phyloP scores from a whole-genome alignment of 2,797 vertebrate species.

The Philypnodon macrostomus region DNA sequence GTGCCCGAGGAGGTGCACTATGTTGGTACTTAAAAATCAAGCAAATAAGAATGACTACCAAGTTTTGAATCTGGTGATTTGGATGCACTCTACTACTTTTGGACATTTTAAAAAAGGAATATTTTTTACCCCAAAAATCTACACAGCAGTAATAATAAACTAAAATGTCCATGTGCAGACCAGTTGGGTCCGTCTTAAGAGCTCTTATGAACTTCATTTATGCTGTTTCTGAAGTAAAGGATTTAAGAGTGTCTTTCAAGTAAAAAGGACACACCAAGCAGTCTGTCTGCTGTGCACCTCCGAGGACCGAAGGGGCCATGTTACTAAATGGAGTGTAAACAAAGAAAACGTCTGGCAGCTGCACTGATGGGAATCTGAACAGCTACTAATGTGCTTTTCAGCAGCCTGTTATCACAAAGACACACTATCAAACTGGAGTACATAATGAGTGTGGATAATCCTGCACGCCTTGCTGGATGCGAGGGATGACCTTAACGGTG shows the following conservation, averaged over 20 bases:
- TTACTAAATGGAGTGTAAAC: constrained; percentile 55
- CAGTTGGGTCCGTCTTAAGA: not conserved
- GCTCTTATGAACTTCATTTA: not conserved
- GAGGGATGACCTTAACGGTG: constrained; percentile 35
- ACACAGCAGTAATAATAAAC: not conserved
- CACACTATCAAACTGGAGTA: constrained; percentile 54
- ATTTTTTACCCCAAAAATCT: not conserved
- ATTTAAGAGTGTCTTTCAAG: constrained; percentile 1
- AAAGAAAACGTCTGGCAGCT: constrained; percentile 51
- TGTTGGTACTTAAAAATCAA: not conserved
- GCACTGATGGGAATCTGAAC: constrained; percentile 64
- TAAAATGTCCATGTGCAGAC: not conserved
- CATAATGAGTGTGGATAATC: constrained; percentile 59
- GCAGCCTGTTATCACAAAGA: constrained; percentile 56
- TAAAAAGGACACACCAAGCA: constrained; percentile 18
- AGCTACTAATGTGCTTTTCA: constrained; percentile 58
- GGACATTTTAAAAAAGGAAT: no score
- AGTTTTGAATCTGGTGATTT: no score
- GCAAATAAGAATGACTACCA: no score
- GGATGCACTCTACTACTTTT: no score
- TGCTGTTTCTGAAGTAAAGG: constrained; percentile 8
- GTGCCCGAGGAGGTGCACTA: constrained; percentile 35
- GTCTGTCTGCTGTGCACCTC: constrained; percentile 18
- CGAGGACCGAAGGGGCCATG: constrained; percentile 38
- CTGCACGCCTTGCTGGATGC: constrained; percentile 15